Conservation (phyloP, 37 sponge, comb jelly and placozoan species). For the Halichondria panicea region DNA sequence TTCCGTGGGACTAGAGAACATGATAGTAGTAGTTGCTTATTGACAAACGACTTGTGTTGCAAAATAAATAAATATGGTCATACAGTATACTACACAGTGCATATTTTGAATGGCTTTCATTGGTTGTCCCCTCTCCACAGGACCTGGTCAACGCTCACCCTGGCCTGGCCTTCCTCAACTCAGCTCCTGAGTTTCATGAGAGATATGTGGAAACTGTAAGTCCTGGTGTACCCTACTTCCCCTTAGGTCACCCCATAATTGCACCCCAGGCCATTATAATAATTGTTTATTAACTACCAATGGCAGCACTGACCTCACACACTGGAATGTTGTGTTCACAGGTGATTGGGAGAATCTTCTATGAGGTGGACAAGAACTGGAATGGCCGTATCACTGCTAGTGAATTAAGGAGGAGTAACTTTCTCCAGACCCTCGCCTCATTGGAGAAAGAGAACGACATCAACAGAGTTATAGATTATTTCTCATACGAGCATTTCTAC, state of each 20-base stretch:
- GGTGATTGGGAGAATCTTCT: constrained; percentile 93
- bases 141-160: constrained; percentile 97
- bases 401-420: constrained; percentile 86
- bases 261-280: too few species aligned
- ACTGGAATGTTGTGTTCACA: constrained; percentile 1
- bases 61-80: too few species aligned
- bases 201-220: constrained; percentile 97
- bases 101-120: too few species aligned
- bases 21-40: too few species aligned
- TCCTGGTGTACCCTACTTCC: background rate
- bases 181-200: constrained; percentile 95
- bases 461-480: constrained; percentile 78
- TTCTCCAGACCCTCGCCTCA: constrained; percentile 43
- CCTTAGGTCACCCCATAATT: too few species aligned
- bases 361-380: constrained; percentile 81
- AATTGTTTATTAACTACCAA: too few species aligned
- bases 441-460: constrained; percentile 68
- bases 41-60: too few species aligned
- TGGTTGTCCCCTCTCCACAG: constrained; percentile 62
- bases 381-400: constrained; percentile 62
- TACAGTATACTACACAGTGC: too few species aligned
- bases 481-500: constrained; percentile 99
- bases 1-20: too few species aligned
- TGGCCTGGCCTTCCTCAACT: constrained; percentile 82
- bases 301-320: too few species aligned